Conservation (phyloP, 2,888 invertebrate genomes). For the Drosophila leonis region DNA sequence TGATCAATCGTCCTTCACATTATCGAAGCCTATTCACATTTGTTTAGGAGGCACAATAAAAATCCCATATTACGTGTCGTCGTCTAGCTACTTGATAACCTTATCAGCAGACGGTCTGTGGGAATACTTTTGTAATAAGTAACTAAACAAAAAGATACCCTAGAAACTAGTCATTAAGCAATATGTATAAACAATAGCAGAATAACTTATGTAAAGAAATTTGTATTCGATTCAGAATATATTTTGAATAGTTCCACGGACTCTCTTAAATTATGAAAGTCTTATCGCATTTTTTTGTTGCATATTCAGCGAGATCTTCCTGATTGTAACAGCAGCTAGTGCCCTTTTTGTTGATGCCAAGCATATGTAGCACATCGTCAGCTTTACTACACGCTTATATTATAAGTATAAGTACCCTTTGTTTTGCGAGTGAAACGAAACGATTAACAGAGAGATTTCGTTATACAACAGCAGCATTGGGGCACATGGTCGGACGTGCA, state of each 20-base stretch:
- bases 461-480: slow-evolving; percentile 61
- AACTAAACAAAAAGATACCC: slow-evolving; percentile 22
- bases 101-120: slow-evolving; percentile 35
- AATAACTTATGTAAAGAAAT: background rate
- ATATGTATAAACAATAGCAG: too few species aligned
- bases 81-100: slow-evolving; percentile 26
- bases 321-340: background rate
- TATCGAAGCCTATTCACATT: slow-evolving; percentile 1
- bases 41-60: background rate
- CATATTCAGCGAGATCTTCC: background rate
- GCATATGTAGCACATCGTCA: slow-evolving; percentile 7
- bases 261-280: background rate
- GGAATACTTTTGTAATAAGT: slow-evolving; percentile 2
- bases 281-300: background rate
- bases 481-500: slow-evolving; percentile 48
- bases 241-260: background rate
- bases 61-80: slow-evolving; percentile 10
- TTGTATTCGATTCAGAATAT: too few species aligned
- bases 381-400: background rate
- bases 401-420: slow-evolving; percentile 36
- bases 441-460: slow-evolving; percentile 55
- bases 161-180: background rate
- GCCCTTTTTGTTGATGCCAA: slow-evolving; percentile 36
- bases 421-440: slow-evolving; percentile 35
- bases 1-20: slow-evolving; percentile 42